Evolutionary conservation across 35 echinoderm and acorn worm genomes (phyloP), one percentile per base, ranked within the genome.

Genomic region (Ophiothrix spiculata): DNA sequence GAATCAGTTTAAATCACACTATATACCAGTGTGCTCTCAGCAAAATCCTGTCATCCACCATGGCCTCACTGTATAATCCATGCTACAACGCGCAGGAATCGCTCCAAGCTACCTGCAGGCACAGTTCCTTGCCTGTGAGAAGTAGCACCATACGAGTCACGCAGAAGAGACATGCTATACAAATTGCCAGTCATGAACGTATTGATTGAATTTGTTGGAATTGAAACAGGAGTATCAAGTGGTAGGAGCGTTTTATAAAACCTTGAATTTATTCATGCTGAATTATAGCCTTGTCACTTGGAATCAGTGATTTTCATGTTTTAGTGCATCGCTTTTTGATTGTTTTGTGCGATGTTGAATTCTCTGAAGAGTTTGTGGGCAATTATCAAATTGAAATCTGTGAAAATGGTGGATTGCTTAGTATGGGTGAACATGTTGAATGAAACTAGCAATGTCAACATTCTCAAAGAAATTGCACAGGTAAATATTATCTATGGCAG

Each of bases 181-280:
- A n/a, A 69, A 12, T 69, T 12, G 60, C 29, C 60, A 69, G 10
- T 69, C 25, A n/a, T 69, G 60, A n/a, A 69, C 3, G 60, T 25
- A 69, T 25, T 69, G 60, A 69, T 69, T 69, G 60, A 69, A 69
- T 69, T 4, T 69, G 60, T n/a, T 25, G 60, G 60, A 69, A n/a
- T 69, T 25, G 60, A 4, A 12, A 69, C 60, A 15, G 29, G 23
- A 69, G 4, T n/a, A n/a, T n/a, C n/a, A n/a, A n/a, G n/a, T n/a
- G n/a, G n/a, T n/a, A n/a, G n/a, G n/a, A n/a, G n/a, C n/a, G n/a
- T n/a, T n/a, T n/a, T 15, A 69, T 25, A 69, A 69, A 69, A 10
- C 25, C 60, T 69, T 69, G 60, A 25, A 19, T 49, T 69, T 10
- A 69, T 69, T 15, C 60, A 25, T 49, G 60, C 23, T n/a, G 23